Conservation (phyloP, 2,888 invertebrate species). For the Rapana venosa region DNA sequence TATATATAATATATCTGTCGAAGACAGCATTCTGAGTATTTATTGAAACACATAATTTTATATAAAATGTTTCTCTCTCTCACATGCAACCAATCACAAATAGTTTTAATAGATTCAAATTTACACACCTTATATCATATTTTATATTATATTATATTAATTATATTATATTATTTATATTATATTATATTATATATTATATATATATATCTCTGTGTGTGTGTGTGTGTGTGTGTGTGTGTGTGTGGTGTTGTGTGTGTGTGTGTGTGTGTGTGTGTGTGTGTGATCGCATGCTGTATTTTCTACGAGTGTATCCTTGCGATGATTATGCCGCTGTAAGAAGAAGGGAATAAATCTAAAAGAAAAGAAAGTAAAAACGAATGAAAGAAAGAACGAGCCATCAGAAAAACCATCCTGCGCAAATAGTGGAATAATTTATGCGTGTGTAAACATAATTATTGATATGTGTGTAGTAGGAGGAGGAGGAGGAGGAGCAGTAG, state of each 20-base stretch:
- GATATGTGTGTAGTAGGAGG: too few relatives aligned
- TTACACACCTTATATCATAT: too few relatives aligned
- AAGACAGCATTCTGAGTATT: too few relatives aligned
- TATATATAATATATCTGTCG: too few relatives aligned
- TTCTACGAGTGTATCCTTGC: not conserved
- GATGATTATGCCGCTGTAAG: not conserved
- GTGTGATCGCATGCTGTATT: not conserved
- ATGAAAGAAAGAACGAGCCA: conserved; percentile 11
- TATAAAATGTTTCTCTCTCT: too few relatives aligned
- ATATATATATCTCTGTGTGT: not conserved
- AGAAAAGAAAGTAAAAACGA: not conserved
- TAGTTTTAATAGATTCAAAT: too few relatives aligned
- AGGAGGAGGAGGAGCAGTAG: not conserved
- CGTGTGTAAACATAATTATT: too few relatives aligned
- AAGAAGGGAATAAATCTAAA: not conserved
- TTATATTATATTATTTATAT: not conserved
- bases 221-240: not conserved
- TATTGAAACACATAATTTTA: too few relatives aligned
- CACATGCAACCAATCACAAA: too few relatives aligned
- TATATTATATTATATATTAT: too few relatives aligned
- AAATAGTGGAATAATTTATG: not conserved
- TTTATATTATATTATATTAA: too few relatives aligned
- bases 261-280: not conserved
- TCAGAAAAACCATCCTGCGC: not conserved
- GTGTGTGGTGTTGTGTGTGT: not conserved